Evolutionary conservation across 2,888 invertebrate species (phyloP).

Genomic region (Euzetes globulus): DNA sequence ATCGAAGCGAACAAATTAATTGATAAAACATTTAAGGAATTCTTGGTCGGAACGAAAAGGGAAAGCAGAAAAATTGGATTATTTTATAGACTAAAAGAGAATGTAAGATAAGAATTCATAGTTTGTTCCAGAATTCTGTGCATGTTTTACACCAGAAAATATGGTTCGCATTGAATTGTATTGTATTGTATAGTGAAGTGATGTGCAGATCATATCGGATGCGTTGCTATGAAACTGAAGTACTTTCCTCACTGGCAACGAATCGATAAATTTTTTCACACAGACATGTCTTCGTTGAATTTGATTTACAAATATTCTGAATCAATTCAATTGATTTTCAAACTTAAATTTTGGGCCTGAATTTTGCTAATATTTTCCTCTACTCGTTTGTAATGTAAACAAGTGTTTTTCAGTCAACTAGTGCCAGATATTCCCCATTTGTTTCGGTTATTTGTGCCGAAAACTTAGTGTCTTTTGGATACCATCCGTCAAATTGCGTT

Average conservation of each 20-base stretch:
- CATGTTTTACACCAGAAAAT: conserved; percentile 7
- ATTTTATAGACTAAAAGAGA: not conserved
- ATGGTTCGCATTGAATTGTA: conserved; percentile 6
- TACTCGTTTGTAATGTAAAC: not conserved
- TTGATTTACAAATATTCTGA: not conserved
- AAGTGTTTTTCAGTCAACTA: not conserved
- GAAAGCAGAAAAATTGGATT: not conserved
- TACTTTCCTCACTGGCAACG: not conserved
- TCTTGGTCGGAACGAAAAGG: not conserved
- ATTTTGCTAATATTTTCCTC: too few relatives aligned
- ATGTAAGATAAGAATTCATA: not conserved
- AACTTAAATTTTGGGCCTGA: too few relatives aligned
- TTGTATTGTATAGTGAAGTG: conserved; percentile 15
- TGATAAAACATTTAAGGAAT: not conserved
- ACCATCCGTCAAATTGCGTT: too few relatives aligned
- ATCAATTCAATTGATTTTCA: not conserved
- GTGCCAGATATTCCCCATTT: too few relatives aligned
- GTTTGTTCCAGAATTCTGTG: not conserved
- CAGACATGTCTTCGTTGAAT: not conserved
- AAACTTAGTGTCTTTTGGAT: too few relatives aligned
- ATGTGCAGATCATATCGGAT: conserved; percentile 30
- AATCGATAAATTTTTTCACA: not conserved
- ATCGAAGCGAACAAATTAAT: not conserved
- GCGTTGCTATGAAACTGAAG: conserved; percentile 29
- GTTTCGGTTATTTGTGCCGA: too few relatives aligned